Evolutionary conservation across 2,797 vertebrate genomes (phyloP), one percentile per base, ranked within the genome.

Genomic region (Melanotaenia nigrans): DNA sequence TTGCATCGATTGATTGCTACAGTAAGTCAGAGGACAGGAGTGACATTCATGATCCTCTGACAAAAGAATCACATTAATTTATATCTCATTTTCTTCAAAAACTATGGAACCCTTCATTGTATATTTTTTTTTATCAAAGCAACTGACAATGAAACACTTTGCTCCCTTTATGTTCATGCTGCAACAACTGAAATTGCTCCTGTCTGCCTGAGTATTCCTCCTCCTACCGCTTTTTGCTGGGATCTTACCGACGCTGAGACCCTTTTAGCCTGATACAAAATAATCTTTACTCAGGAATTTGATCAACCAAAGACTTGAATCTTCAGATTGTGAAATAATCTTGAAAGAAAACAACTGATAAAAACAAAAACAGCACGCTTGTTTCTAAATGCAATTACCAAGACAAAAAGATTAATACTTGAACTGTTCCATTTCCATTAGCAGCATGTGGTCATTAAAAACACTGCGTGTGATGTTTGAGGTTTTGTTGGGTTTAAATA

Each of bases 61-160:
- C 61, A 25, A 22, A 49, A n/a, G 8, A 2, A 71, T 54, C 4
- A 1, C 0, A n/a, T 22, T 60, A 40, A n/a, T 70, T 73, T 30
- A 25, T 30, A 67, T 53, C 40, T 51, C 35, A 24, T 45, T 66
- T 61, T 30, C 8, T 22, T 22, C 4, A 1, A 22, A 49, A 49
- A 22, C 3, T 22, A 42, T 20, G 11, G 33, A 62, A 40, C 49
- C 64, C 58, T 2, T 57, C 36, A 58, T n/a, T 61, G 24, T 38
- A 30, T 18, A 45, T 5, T 16, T 5, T 30, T 30, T 58, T 8
- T 32, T 1, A 67, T 28, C 2, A 28, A 45, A 30, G 20, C 20
- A 55, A 73, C 45, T 63, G 40, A 42, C 24, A 8, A 3, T 61
- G 16, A 69, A 74, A 51, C 25, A 40, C 77, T 67, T 87, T 73